Base-by-base conservation (phyloP, 2,888 invertebrate species). In the Xanthorhoe designata region DNA sequence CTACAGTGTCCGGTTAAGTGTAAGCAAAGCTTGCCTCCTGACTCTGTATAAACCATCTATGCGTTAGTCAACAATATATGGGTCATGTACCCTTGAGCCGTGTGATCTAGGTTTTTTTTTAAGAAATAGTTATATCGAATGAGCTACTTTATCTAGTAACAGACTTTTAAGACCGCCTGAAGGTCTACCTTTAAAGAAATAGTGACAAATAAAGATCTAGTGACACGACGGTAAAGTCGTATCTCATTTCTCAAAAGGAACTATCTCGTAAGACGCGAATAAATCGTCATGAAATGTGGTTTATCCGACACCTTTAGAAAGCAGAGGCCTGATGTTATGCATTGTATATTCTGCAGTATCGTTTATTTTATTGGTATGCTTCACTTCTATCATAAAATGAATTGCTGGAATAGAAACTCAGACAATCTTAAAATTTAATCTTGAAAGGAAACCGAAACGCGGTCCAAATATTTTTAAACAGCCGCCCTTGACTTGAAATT, bases 291-390 rank as follows among this genome's bases (percentile, higher is more conserved):
- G 67, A 68, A 70, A 66, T 64, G 67, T 60, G 56, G 61, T 63
- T 63, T 68, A 62, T 60, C 61, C 57, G 68, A 56, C 64, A 67
- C 51, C 58, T 67, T 65, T 66, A 61, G 70, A 72, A 72, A 70
- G 72, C 55, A 35, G 59, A 65, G 63, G 67, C 66, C 67, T 59
- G 35, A 61, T 59, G 53, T 61, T 62, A 61, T 66, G 56, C 63
- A 53, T 65, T 61, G 61, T 61, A 67, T 72, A 66, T 68, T 72
- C 66, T 67, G 70, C 67, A 8, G 50, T 52, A 52, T 55, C 63
- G 38, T 66, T 64, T 64, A 65, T 70, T 70, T 70, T 72, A 72
- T 64, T 65, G 57, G 49, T 64, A 47, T 47, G 47, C 24, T 45
- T 49, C 9, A 24, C 15, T 45, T 45, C 56, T 56, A 45, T 42